phyloP scores from a whole-genome alignment of 1,140 invertebrate species.

The Myzus persicae region DNA sequence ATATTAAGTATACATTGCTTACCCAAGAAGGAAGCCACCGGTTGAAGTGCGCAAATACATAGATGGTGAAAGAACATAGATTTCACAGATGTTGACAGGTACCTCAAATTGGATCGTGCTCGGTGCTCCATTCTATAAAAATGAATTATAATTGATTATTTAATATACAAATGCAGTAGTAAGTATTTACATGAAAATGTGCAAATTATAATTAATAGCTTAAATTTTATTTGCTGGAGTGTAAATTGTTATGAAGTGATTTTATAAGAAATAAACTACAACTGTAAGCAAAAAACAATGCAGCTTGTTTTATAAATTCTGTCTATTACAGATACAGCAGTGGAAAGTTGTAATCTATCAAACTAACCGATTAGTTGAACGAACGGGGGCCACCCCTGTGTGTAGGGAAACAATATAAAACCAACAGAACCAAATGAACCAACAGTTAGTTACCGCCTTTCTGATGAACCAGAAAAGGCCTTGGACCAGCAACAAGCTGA shows the following conservation, averaged over 20 bases:
- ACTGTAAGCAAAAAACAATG: neutral
- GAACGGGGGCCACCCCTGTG: too few species aligned
- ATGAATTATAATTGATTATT: neutral
- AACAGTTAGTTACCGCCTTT: neutral
- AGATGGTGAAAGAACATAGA: neutral
- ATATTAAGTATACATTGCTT: neutral
- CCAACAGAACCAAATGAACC: neutral
- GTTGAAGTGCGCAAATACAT: neutral
- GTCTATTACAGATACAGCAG: neutral
- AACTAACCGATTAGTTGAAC: too few species aligned
- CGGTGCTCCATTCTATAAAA: neutral
- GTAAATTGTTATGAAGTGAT: neutral
- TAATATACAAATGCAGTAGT: neutral
- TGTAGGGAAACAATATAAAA: neutral
- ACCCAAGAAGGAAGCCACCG: neutral
- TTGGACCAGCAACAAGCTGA: neutral
- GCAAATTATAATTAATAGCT: neutral
- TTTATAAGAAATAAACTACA: neutral
- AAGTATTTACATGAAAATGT: neutral
- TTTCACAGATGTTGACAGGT: conserved; percentile 17
- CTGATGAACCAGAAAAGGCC: neutral
- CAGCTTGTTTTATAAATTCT: neutral
- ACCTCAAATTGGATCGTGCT: neutral
- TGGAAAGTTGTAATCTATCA: too few species aligned
- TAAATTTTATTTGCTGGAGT: neutral